Conservation (phyloP, 2,797 vertebrate genomes). For the Cetoscarus ocellatus region DNA sequence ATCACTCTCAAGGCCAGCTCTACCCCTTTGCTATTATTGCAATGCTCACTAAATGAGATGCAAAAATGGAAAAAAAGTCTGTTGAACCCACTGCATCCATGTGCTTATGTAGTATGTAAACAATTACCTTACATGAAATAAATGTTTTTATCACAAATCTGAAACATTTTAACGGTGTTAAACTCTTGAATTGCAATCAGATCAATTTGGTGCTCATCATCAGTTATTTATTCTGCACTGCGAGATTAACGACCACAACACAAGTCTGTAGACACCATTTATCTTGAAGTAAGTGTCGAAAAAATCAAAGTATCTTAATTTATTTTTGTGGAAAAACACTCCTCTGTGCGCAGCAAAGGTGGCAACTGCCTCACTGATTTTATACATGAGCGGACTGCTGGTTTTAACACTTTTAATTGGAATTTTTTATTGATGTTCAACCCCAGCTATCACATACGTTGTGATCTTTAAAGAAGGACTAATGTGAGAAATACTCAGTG, state of each 20-base stretch:
- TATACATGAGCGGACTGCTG: constrained; percentile 32
- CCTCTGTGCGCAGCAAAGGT: constrained; percentile 5
- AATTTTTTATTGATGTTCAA: constrained; percentile 19
- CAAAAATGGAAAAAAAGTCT: constrained; percentile 70
- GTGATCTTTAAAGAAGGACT: constrained; percentile 18
- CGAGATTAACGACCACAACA: constrained; percentile 39
- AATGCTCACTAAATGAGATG: constrained; percentile 75
- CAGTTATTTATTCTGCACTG: constrained; percentile 40
- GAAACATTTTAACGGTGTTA: constrained; percentile 80
- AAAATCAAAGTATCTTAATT: constrained; percentile 35
- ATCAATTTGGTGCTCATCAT: constrained; percentile 67
- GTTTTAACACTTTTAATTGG: constrained; percentile 24
- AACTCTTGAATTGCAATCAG: constrained; percentile 70
- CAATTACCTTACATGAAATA: constrained; percentile 87
- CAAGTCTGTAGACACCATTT: constrained; percentile 34
- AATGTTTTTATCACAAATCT: constrained; percentile 88
- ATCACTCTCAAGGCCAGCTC: constrained; percentile 69
- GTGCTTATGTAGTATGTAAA: constrained; percentile 88
- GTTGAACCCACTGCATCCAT: constrained; percentile 81
- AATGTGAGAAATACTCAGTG: constrained; percentile 16
- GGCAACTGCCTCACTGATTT: constrained; percentile 37
- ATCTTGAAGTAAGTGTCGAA: constrained; percentile 37
- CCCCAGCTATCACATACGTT: constrained; percentile 16
- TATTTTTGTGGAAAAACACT: constrained; percentile 7
- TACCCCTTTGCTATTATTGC: constrained; percentile 70